These are phyloP conservation scores for Drosophila tropicalis DNA, from an alignment of 1,140 invertebrate species.

Conservation along the genomic window DNA sequence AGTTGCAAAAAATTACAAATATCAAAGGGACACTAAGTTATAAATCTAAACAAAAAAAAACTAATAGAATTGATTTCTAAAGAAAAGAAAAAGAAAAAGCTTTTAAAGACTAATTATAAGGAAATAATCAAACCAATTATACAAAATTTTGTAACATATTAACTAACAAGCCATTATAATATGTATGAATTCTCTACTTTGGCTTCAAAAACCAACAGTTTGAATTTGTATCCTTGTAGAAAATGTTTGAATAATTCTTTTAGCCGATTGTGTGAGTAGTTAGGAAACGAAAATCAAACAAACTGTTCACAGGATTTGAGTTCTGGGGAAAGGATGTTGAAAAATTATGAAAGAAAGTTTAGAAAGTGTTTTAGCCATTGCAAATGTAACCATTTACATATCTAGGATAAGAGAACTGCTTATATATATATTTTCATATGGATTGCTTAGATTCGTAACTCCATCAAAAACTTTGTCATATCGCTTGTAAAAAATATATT, in stretches of 20 bases:
- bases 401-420: not conserved
- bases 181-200: too few species aligned
- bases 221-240: too few species aligned
- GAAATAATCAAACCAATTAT: not conserved
- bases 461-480: not conserved
- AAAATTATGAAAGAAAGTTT: not conserved
- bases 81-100: not conserved
- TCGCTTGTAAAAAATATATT: not conserved
- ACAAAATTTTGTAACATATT: too few species aligned
- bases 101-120: not conserved
- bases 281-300: too few species aligned
- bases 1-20: too few species aligned
- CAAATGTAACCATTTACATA: too few species aligned
- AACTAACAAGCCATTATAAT: too few species aligned
- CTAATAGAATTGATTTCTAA: not conserved
- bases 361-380: not conserved
- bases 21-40: not conserved
- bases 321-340: not conserved
- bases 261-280: too few species aligned
- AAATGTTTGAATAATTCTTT: too few species aligned
- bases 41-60: not conserved
- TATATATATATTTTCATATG: slow-evolving; percentile 5
- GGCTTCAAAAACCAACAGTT: too few species aligned
- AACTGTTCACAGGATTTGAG: too few species aligned
- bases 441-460: slow-evolving; percentile 3